A percentile compares a stretch with the other conserved stretches of the same genome.
Conservation (phyloP, 2,113 vertebrate species). For the Nothoprocta pentlandii region DNA sequence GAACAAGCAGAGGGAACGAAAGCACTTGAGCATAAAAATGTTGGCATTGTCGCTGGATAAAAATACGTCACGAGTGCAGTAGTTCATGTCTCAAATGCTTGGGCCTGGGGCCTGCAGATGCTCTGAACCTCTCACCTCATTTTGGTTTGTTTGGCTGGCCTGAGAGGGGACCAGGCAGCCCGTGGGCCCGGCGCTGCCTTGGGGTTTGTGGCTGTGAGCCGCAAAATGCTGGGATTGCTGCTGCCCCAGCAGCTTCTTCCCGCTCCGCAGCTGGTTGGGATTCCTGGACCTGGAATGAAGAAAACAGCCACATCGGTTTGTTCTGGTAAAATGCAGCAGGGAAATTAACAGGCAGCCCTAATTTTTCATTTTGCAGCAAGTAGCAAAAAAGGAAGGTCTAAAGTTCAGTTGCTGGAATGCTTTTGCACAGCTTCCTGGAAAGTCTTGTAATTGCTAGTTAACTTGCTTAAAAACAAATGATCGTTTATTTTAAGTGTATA, state of each 20-base stretch:
- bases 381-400: slow-evolving; percentile 45
- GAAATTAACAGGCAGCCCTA: slow-evolving; percentile 4
- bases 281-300: background rate
- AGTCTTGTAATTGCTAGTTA: slow-evolving; percentile 47
- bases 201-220: background rate
- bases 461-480: slow-evolving; percentile 55
- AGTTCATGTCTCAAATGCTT: background rate
- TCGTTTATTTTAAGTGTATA: slow-evolving; percentile 52
- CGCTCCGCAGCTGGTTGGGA: slow-evolving; percentile 1
- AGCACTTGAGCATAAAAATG: background rate
- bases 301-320: background rate
- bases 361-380: slow-evolving; percentile 41
- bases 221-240: background rate
- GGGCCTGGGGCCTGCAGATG: background rate
- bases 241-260: slow-evolving; percentile 1
- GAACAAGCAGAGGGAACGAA: background rate
- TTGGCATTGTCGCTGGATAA: background rate
- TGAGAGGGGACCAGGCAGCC: background rate
- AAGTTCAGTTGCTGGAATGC: slow-evolving; percentile 53
- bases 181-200: background rate
- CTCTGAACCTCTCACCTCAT: background rate
- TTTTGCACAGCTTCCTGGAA: slow-evolving; percentile 58
- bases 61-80: background rate
- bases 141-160: background rate
- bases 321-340: slow-evolving; percentile 47